A percentile compares a stretch with the other conserved stretches of the same genome.
These are phyloP conservation scores for Eucera pruinosa DNA, from an alignment of 2,888 invertebrate genomes.

Conservation along the genomic window DNA sequence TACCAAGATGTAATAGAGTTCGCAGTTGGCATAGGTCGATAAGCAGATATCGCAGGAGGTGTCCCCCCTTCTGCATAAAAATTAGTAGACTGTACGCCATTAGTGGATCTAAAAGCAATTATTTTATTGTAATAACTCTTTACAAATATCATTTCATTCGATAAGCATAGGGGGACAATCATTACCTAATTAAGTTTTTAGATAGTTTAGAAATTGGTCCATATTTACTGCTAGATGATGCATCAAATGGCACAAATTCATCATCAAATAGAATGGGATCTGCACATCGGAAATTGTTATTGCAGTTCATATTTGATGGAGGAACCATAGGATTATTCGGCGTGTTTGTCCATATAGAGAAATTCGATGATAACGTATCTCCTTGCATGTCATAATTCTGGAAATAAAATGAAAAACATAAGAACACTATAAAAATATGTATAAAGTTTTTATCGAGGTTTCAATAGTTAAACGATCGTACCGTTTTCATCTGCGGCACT, in stretches of 20 bases:
- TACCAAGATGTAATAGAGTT: conserved; percentile 85
- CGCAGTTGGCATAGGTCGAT: conserved; percentile 85
- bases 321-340: conserved; percentile 74
- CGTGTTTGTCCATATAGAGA: conserved; percentile 82
- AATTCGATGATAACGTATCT: conserved; percentile 76
- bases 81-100: conserved; percentile 75
- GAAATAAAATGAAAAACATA: background rate
- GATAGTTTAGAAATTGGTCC: conserved; percentile 88
- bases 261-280: conserved; percentile 87
- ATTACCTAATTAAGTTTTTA: conserved; percentile 80
- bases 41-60: conserved; percentile 78
- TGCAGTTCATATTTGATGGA: conserved; percentile 76
- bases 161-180: background rate
- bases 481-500: conserved; percentile 79
- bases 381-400: conserved; percentile 79
- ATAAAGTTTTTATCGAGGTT: background rate
- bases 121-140: background rate
- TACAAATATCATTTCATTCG: background rate
- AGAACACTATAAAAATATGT: background rate
- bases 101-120: conserved; percentile 72
- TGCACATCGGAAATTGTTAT: conserved; percentile 84
- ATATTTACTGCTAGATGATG: conserved; percentile 88
- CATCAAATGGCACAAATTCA: conserved; percentile 89
- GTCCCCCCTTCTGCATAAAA: conserved; percentile 81
- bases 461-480: conserved; percentile 44